Evolutionary conservation across 2,113 vertebrate species (phyloP).

Genomic region (Carlito syrichta): DNA sequence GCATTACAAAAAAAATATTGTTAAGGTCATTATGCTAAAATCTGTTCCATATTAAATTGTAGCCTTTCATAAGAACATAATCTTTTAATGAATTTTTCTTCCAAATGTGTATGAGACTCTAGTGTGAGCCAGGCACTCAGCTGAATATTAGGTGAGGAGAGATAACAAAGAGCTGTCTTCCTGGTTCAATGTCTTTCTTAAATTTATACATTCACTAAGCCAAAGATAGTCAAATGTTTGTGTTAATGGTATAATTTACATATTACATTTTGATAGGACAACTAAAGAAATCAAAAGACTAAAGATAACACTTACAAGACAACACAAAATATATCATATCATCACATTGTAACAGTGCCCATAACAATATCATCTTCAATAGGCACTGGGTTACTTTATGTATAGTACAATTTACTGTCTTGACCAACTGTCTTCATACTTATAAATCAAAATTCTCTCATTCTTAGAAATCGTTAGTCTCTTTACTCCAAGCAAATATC

Average conservation of each 20-base stretch:
- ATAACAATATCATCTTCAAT: neutral
- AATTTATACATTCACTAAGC: neutral
- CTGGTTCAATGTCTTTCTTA: neutral
- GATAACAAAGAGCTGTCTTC: neutral
- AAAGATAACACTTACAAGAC: neutral
- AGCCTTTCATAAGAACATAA: neutral
- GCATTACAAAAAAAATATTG: neutral
- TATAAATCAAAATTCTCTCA: neutral
- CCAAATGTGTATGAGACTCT: neutral
- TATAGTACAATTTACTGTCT: neutral
- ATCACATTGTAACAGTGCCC: neutral
- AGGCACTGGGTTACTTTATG: neutral
- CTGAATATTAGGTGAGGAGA: neutral
- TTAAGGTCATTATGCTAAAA: neutral
- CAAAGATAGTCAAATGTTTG: neutral
- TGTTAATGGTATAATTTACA: neutral
- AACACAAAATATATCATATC: no score
- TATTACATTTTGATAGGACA: neutral
- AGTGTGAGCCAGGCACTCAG: neutral
- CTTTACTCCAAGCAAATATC: neutral
- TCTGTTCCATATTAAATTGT: neutral
- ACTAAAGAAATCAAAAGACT: neutral
- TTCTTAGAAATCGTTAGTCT: neutral
- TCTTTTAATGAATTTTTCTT: neutral
- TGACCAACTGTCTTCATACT: neutral